Conservation (phyloP, 2,797 vertebrate genomes). For the Danio kyathit region DNA sequence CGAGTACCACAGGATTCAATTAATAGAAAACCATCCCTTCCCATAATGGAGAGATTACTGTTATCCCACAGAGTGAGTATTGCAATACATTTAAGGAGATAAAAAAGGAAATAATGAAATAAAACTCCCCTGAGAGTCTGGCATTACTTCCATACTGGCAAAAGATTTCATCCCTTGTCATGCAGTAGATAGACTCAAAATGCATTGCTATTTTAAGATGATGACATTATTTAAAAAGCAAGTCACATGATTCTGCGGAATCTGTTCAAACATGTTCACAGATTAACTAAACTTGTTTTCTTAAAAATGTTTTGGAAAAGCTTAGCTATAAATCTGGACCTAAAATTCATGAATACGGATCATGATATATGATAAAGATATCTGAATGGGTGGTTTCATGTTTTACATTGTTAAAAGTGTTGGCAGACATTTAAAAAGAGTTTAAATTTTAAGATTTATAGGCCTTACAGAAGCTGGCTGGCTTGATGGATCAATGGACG, state of each 20-base stretch:
- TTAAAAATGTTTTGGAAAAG: too few relatives aligned
- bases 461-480: too few relatives aligned
- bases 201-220: neutral
- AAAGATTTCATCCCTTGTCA: conserved; percentile 4
- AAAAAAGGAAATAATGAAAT: conserved; percentile 1
- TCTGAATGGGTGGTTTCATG: too few relatives aligned
- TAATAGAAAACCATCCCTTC: conserved; percentile 3
- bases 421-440: too few relatives aligned
- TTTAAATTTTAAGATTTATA: too few relatives aligned
- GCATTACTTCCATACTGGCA: conserved; percentile 2
- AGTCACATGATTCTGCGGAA: neutral
- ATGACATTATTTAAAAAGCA: conserved; percentile 14
- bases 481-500: too few relatives aligned
- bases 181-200: neutral
- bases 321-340: too few relatives aligned
- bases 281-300: too few relatives aligned
- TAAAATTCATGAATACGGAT: too few relatives aligned
- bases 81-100: conserved; percentile 14
- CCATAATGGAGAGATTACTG: neutral
- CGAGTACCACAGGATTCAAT: conserved; percentile 2
- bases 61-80: conserved; percentile 4
- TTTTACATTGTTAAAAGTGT: too few relatives aligned
- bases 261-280: too few relatives aligned
- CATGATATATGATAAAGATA: too few relatives aligned
- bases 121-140: conserved; percentile 1